Conservation (phyloP, 2,113 vertebrate genomes). For the Platichthys stellatus region DNA sequence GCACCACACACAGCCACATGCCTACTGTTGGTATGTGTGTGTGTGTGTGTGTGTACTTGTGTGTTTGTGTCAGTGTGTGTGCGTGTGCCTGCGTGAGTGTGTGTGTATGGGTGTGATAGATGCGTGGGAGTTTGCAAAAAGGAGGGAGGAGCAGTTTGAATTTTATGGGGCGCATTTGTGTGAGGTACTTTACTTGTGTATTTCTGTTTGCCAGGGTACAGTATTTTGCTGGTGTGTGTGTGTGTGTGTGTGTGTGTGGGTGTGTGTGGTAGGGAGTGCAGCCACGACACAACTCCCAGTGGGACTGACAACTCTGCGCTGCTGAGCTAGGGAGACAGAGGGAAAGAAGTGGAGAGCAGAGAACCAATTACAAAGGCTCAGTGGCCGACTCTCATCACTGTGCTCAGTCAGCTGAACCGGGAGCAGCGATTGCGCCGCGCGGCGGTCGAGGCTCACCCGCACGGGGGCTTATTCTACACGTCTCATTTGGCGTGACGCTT, state of each 20-base stretch:
- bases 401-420: constrained; percentile 64
- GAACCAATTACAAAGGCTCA: constrained; percentile 65
- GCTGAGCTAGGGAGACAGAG: constrained; percentile 66
- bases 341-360: constrained; percentile 48
- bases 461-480: constrained; percentile 13
- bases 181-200: constrained; percentile 31
- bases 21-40: constrained; percentile 19
- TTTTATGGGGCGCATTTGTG: constrained; percentile 9
- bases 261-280: constrained; percentile 48
- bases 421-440: constrained; percentile 21
- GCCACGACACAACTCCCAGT: constrained; percentile 56
- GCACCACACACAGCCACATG: constrained; percentile 34
- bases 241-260: background rate
- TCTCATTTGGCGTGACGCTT: constrained; percentile 17
- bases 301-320: constrained; percentile 66
- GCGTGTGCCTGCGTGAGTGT: constrained; percentile 22
- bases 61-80: constrained; percentile 1
- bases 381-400: constrained; percentile 56
- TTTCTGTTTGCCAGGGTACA: constrained; percentile 25
- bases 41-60: constrained; percentile 12
- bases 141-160: background rate
- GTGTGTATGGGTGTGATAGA: constrained; percentile 11
- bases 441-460: background rate
- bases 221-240: background rate
- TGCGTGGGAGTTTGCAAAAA: constrained; percentile 45